Evolutionary conservation across 2,888 invertebrate species (phyloP), one percentile per base, ranked within the genome.

Genomic region (Melangyna quadrimaculata): DNA sequence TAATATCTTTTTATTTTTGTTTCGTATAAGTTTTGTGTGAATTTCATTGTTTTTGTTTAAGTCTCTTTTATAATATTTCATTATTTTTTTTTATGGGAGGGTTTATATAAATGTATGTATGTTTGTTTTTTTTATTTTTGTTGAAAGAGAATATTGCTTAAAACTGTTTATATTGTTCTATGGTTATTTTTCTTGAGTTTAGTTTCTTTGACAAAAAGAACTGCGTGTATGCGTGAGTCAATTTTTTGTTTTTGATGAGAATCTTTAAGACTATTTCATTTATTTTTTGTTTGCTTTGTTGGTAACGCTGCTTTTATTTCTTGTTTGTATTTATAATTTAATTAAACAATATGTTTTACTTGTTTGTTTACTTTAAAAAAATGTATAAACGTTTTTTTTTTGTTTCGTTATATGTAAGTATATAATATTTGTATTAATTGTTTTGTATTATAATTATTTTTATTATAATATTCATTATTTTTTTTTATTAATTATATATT

Each of bases 161-260:
- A 84, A 86, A 73, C 74, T 81, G 81, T 86, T 86, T 77, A 81
- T 81, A 81, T 81, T 86, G 86, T 81, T 86, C 86, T 86, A 86
- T 86, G 86, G 77, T 69, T 73, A 77, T 51, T 73, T 73, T 74
- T 61, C 59, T 59, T 59, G 59, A 59, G 22, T 53, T 69, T 69
- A 43, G 14, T 80, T 77, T 80, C 53, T 45, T 40, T 51, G 27
- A 57, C 35, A 57, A 27, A 19, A 57, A 67, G 78, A 81, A 81
- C 81, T 86, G 86, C 80, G 77, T 86, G 86, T 81, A 81, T 86
- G 81, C 78, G 86, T 81, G 81, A 81, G 81, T 86, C 77, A 70
- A 74, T 27, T 61, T 59, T 59, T 61, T 61, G 12, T 40, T 45
- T 69, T 86, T 73, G 72, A 86, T 86, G 86, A 86, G 86, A 86